These are phyloP conservation scores for Danaus plexippus DNA, from an alignment of 1,140 invertebrate species.

Conservation along the genomic window DNA sequence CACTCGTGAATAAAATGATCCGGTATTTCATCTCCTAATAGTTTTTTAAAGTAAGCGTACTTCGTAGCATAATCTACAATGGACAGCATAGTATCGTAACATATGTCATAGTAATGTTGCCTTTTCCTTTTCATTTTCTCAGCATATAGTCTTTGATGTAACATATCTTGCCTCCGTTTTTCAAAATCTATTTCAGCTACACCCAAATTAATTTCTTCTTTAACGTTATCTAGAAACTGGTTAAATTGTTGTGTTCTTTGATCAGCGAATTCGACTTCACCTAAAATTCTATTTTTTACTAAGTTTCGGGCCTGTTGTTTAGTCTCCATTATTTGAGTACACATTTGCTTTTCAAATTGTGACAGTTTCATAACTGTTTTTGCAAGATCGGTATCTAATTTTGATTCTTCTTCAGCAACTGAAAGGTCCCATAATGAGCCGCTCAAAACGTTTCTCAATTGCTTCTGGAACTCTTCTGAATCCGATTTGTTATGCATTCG, in stretches of 20 bases:
- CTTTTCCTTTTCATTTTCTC: constrained; percentile 63
- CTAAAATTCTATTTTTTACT: constrained; percentile 64
- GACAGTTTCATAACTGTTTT: constrained; percentile 74
- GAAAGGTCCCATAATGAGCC: constrained; percentile 52
- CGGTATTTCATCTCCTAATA: constrained; percentile 59
- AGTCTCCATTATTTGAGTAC: constrained; percentile 73
- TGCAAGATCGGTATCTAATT: constrained; percentile 65
- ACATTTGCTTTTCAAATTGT: constrained; percentile 76
- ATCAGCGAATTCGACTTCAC: constrained; percentile 62
- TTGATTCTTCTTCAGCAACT: constrained; percentile 64
- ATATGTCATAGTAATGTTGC: constrained; percentile 63
- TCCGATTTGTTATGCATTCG: constrained; percentile 47
- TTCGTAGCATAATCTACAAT: constrained; percentile 70
- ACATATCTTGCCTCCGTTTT: constrained; percentile 60
- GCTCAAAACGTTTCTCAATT: constrained; percentile 50
- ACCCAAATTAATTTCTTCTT: constrained; percentile 60
- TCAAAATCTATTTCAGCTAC: constrained; percentile 69
- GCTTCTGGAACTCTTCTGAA: constrained; percentile 58
- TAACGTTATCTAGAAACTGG: constrained; percentile 56
- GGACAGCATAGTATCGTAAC: constrained; percentile 66
- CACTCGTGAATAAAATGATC: constrained; percentile 66
- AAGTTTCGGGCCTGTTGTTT: constrained; percentile 71
- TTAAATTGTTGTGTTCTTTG: constrained; percentile 63
- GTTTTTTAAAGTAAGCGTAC: constrained; percentile 63
- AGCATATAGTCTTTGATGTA: constrained; percentile 67